phyloP scores from a whole-genome alignment of 2,113 vertebrate species.

The Albula glossodonta region DNA sequence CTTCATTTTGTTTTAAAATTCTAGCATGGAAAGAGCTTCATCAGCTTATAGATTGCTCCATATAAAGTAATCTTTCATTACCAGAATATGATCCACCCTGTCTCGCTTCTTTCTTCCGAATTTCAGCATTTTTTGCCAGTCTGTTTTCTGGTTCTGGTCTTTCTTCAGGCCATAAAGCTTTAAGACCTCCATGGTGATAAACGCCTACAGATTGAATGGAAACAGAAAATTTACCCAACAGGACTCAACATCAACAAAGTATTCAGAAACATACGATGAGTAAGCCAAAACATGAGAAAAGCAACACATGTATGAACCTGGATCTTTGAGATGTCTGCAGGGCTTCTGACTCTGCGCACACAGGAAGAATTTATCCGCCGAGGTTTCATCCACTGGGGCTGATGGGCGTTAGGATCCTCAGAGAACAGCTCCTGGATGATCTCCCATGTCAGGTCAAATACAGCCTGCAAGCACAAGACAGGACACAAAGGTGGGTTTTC shows the following conservation, averaged over 20 bases:
- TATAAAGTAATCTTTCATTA: slow-evolving; percentile 56
- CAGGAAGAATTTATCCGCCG: slow-evolving; percentile 75
- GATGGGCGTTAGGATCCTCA: slow-evolving; percentile 84
- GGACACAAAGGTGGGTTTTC: neutral
- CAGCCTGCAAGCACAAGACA: slow-evolving; percentile 68
- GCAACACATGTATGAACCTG: slow-evolving; percentile 71
- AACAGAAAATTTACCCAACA: neutral
- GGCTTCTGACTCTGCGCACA: slow-evolving; percentile 80
- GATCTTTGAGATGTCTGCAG: slow-evolving; percentile 76
- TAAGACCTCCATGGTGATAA: slow-evolving; percentile 84
- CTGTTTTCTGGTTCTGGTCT: slow-evolving; percentile 85
- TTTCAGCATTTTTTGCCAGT: slow-evolving; percentile 99
- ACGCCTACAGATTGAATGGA: slow-evolving; percentile 67
- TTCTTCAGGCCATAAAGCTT: slow-evolving; percentile 85
- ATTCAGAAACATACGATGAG: neutral
- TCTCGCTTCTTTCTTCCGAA: slow-evolving; percentile 97
- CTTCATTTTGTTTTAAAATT: neutral
- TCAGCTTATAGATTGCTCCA: neutral
- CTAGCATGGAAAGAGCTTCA: neutral
- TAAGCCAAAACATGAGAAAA: neutral
- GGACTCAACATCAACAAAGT: neutral
- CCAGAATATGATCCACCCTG: slow-evolving; percentile 94
- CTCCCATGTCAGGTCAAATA: slow-evolving; percentile 93
- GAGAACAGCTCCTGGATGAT: slow-evolving; percentile 91
- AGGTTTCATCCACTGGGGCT: slow-evolving; percentile 89